These are phyloP conservation scores for Orthosia gothica DNA, from an alignment of 2,888 invertebrate genomes.

Conservation along the genomic window DNA sequence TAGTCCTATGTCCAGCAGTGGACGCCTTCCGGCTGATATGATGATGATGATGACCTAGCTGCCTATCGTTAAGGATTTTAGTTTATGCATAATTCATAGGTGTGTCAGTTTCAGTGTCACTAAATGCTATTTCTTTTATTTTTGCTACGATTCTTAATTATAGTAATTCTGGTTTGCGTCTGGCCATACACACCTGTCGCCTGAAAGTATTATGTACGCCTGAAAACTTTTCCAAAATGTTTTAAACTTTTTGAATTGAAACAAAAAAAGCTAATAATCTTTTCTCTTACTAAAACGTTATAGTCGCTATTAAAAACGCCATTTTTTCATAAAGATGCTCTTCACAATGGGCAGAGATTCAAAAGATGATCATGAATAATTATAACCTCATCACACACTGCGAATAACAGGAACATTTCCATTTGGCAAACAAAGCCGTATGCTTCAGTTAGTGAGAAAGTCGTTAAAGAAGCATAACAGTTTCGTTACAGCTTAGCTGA, in stretches of 20 bases:
- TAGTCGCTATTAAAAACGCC: neutral
- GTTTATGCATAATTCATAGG: too few species aligned
- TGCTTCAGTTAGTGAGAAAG: neutral
- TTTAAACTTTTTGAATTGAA: neutral
- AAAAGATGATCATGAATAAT: constrained; percentile 6
- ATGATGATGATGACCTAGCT: too few species aligned
- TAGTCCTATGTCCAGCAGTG: too few species aligned
- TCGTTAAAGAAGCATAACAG: constrained; percentile 32
- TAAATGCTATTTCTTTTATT: too few species aligned
- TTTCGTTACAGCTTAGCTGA: constrained; percentile 14
- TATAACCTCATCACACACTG: neutral
- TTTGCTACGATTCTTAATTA: too few species aligned
- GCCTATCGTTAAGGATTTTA: too few species aligned
- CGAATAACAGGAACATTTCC: neutral
- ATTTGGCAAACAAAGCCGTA: constrained; percentile 11
- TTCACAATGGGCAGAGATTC: constrained; percentile 11
- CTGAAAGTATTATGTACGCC: too few species aligned
- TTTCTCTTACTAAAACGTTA: neutral
- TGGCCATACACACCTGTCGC: too few species aligned
- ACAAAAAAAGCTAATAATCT: too few species aligned
- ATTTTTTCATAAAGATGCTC: neutral
- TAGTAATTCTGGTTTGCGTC: too few species aligned
- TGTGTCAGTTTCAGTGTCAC: too few species aligned
- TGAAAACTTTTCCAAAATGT: neutral
- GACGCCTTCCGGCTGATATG: too few species aligned